Conservation (phyloP, 2,797 vertebrate genomes). For the Diplodus puntazzo region DNA sequence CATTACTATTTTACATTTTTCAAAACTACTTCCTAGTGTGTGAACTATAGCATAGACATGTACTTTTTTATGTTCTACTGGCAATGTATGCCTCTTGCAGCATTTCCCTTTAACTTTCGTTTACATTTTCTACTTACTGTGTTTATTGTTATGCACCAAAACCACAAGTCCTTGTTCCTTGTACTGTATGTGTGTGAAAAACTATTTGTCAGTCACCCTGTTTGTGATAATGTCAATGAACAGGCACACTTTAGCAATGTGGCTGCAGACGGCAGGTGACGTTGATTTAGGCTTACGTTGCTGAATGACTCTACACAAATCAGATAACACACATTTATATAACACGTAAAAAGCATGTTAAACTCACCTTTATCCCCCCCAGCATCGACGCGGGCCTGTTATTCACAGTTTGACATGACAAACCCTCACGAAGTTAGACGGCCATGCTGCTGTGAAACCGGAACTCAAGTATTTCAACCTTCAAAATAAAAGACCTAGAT, state of each 20-base stretch:
- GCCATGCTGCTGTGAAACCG: background rate
- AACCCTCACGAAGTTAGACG: background rate
- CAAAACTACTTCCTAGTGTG: background rate
- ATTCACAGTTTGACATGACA: too few relatives aligned
- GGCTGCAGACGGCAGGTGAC: background rate
- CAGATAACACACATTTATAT: background rate
- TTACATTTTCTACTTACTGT: too few relatives aligned
- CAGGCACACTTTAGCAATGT: background rate
- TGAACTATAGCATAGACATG: too few relatives aligned
- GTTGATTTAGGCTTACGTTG: background rate
- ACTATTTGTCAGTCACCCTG: too few relatives aligned
- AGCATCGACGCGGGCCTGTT: rapidly evolving
- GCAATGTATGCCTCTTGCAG: background rate
- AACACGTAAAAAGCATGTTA: rapidly evolving
- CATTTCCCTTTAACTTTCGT: too few relatives aligned
- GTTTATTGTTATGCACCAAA: too few relatives aligned
- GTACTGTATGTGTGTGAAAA: background rate
- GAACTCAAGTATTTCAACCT: background rate
- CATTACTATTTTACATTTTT: background rate
- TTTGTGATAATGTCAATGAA: background rate
- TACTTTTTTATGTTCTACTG: background rate
- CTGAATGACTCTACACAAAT: background rate
- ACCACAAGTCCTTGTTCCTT: background rate
- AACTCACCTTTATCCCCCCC: slow-evolving; percentile 39
- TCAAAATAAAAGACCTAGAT: slow-evolving; percentile 31